Evolutionary conservation across 2,113 vertebrate genomes (phyloP).

Genomic region (Elachura formosa): DNA sequence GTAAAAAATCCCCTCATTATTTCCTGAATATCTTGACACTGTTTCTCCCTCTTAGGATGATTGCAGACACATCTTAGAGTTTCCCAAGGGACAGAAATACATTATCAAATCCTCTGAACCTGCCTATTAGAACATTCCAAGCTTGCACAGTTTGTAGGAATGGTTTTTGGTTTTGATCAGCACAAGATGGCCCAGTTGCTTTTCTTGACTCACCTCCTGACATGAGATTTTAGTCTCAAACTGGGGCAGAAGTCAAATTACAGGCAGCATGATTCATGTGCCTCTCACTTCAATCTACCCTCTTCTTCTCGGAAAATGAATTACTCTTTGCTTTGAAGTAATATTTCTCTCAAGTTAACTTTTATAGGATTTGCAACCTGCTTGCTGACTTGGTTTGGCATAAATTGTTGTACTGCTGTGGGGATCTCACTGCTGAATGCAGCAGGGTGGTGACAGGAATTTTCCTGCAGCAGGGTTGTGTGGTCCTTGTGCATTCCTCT

Average conservation of each 20-base stretch:
- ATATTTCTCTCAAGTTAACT: not conserved
- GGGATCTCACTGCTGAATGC: not conserved
- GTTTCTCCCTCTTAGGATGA: not conserved
- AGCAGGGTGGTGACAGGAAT: not conserved
- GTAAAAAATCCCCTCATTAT: not conserved
- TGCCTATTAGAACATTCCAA: not conserved
- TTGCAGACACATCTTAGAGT: not conserved
- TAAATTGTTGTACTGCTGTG: not conserved
- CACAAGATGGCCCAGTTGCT: not conserved
- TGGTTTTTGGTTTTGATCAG: not conserved
- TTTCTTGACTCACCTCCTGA: not conserved
- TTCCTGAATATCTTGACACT: not conserved
- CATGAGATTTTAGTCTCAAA: not conserved
- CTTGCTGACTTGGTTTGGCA: not conserved
- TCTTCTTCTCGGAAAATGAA: not conserved
- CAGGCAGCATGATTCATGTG: conserved; percentile 1
- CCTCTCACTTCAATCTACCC: not conserved
- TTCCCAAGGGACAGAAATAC: not conserved
- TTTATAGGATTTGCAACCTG: conserved; percentile 5
- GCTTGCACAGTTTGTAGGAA: not conserved
- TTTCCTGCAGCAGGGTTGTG: not conserved
- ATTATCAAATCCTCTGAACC: not conserved
- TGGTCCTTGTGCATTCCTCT: not conserved
- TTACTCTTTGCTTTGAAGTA: not conserved
- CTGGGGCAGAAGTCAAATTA: conserved; percentile 6